Conservation (phyloP, 2,113 vertebrate species). For the Muntiacus muntjak region DNA sequence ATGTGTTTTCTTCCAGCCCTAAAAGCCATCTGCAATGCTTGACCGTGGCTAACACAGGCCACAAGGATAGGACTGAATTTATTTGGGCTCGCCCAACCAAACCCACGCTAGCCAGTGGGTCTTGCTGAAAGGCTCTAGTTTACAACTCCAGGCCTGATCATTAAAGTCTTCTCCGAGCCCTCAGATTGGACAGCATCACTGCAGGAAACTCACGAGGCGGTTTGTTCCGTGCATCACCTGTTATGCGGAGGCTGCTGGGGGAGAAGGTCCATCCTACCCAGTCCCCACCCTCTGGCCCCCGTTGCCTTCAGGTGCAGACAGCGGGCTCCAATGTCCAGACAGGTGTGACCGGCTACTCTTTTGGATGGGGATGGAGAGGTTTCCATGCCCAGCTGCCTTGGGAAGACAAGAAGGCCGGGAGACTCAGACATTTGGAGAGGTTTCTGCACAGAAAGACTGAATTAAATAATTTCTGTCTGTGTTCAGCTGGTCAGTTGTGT, state of each 20-base stretch:
- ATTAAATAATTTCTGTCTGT: neutral
- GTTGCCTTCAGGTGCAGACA: neutral
- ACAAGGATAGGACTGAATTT: neutral
- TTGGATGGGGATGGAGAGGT: neutral
- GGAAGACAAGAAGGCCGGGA: neutral
- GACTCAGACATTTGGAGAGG: neutral
- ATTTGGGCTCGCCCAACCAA: neutral
- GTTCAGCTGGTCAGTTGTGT: neutral
- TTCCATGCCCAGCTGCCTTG: neutral
- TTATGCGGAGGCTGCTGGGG: neutral
- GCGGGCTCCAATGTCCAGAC: neutral
- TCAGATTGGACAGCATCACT: neutral
- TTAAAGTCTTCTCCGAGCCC: neutral
- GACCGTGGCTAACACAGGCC: too few species aligned
- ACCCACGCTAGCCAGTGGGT: neutral
- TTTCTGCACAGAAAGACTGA: neutral
- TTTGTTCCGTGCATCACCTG: neutral
- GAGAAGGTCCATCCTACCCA: neutral
- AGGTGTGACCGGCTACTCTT: neutral
- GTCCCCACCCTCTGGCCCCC: too few species aligned
- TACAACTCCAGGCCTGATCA: neutral
- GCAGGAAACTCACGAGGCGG: neutral
- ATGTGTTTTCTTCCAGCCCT: neutral
- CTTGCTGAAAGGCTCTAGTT: neutral
- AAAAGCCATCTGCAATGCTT: neutral